Conservation (phyloP, 2,113 vertebrate genomes). For the Chinchilla lanigera region DNA sequence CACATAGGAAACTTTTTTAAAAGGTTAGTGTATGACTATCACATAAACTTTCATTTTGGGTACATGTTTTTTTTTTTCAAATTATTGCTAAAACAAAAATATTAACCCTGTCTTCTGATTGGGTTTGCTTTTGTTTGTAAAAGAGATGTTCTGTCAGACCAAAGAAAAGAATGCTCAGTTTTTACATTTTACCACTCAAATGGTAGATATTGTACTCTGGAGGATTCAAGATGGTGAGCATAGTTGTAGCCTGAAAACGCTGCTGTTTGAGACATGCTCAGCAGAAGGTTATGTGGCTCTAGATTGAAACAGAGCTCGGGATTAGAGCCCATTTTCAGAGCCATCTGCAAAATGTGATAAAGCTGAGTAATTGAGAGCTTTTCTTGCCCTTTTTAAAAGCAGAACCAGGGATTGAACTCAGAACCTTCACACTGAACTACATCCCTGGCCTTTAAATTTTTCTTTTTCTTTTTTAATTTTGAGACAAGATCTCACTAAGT, state of each 20-base stretch:
- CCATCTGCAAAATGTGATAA: not conserved
- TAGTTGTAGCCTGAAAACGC: not conserved
- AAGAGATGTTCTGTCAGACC: not conserved
- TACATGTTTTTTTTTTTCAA: not conserved
- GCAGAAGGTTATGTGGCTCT: not conserved
- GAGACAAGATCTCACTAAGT: not conserved
- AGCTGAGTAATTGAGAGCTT: not conserved
- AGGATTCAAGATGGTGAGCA: not conserved
- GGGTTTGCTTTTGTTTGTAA: not conserved
- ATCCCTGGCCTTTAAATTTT: not conserved
- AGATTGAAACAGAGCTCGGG: not conserved
- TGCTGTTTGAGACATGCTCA: not conserved
- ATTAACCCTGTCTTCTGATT: not conserved
- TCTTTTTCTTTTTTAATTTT: not conserved
- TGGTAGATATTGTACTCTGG: not conserved
- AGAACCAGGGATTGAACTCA: not conserved
- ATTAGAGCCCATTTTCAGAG: not conserved
- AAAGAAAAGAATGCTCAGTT: not conserved
- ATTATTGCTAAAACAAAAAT: slow-evolving; percentile 27
- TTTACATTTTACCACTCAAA: not conserved
- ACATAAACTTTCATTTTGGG: slow-evolving; percentile 21
- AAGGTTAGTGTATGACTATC: not conserved
- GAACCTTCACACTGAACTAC: not conserved
- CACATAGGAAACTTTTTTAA: not conserved
- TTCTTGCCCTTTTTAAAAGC: not conserved